A percentile compares a stretch with the other conserved stretches of the same genome.
These are phyloP conservation scores for Forficula auricularia DNA, from an alignment of 1,140 invertebrate species.

Conservation along the genomic window DNA sequence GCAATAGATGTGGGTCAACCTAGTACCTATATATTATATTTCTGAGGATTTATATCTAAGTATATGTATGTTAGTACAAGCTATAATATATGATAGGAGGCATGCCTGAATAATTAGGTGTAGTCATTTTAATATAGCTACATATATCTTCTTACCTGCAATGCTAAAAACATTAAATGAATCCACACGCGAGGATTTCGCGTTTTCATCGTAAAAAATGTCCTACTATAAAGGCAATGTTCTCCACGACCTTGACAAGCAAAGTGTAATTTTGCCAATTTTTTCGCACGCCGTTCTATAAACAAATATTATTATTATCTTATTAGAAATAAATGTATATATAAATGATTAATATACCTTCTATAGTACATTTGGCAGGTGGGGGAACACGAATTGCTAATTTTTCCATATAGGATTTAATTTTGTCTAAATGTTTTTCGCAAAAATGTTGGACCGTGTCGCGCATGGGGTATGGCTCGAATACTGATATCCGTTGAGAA, in stretches of 20 bases:
- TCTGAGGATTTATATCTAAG: too few relatives aligned
- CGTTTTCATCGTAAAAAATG: slow-evolving; percentile 72
- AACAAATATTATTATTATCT: slow-evolving; percentile 15
- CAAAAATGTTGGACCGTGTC: slow-evolving; percentile 87
- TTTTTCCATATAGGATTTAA: slow-evolving; percentile 77
- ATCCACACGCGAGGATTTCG: slow-evolving; percentile 78
- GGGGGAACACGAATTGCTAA: slow-evolving; percentile 68
- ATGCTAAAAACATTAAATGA: slow-evolving; percentile 84
- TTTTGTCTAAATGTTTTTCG: slow-evolving; percentile 81
- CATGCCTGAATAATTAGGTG: too few relatives aligned
- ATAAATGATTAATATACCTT: slow-evolving; percentile 36
- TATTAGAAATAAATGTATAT: slow-evolving; percentile 5
- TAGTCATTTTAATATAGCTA: neutral
- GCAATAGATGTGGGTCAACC: too few relatives aligned
- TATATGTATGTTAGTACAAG: too few relatives aligned
- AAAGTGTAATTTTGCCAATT: slow-evolving; percentile 74
- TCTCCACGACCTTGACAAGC: slow-evolving; percentile 67
- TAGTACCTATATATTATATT: too few relatives aligned
- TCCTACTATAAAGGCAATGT: slow-evolving; percentile 75
- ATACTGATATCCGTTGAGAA: slow-evolving; percentile 56
- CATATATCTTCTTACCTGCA: slow-evolving; percentile 41
- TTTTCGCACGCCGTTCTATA: slow-evolving; percentile 62
- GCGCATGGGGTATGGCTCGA: slow-evolving; percentile 70
- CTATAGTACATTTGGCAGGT: slow-evolving; percentile 76
- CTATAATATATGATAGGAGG: too few relatives aligned